Percentiles rank a stretch among this genome's conserved stretches.
Conservation (phyloP, 2,888 invertebrate genomes). For the Epistrophella euchroma region DNA sequence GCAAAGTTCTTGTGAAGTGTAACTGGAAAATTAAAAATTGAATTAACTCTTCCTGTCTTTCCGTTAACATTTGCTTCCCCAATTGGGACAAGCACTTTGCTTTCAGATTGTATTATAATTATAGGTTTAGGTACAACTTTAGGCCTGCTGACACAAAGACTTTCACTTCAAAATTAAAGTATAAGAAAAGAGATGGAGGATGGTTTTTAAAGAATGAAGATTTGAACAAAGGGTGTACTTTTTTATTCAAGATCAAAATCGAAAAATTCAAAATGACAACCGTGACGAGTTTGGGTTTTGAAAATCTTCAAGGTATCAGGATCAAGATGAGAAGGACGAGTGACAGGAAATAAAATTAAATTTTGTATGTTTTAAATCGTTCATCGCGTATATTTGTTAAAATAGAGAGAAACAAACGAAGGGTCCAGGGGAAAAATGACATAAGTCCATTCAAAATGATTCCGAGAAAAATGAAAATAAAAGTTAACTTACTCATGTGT, state of each 20-base stretch:
- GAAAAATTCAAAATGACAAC: background rate
- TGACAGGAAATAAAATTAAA: background rate
- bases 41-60: conserved; percentile 55
- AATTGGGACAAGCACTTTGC: conserved; percentile 3
- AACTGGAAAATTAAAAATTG: conserved; percentile 19
- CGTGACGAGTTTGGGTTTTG: background rate
- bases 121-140: background rate
- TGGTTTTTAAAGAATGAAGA: background rate
- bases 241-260: background rate
- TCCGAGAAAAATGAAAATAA: too few species aligned
- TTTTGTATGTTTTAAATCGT: background rate
- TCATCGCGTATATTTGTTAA: background rate
- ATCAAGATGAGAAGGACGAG: too few species aligned
- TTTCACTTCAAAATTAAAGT: background rate
- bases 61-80: conserved; percentile 14
- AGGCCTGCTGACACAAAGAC: background rate
- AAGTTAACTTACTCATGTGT: too few species aligned
- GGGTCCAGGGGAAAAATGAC: too few species aligned
- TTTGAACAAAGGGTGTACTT: background rate
- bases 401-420: too few species aligned
- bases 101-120: conserved; percentile 1
- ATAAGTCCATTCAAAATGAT: too few species aligned
- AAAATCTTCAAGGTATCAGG: rapidly evolving
- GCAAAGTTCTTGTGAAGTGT: conserved; percentile 1
- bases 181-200: background rate